Conservation (phyloP, 1,140 invertebrate species). For the Stegodyphus mimosarum region DNA sequence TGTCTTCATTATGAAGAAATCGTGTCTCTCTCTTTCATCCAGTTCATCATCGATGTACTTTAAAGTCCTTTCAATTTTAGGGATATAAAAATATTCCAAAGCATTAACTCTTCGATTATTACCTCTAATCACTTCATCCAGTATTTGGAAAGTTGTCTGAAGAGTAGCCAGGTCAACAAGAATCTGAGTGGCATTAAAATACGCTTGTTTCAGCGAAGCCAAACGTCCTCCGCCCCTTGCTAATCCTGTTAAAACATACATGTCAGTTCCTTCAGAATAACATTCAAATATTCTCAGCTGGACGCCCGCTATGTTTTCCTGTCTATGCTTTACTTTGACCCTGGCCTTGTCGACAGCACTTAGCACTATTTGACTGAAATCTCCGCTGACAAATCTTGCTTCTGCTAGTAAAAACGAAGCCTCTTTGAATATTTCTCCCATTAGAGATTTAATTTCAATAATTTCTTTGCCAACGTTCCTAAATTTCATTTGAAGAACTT, state of each 20-base stretch:
- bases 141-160: slow-evolving; percentile 94
- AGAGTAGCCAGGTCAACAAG: slow-evolving; percentile 92
- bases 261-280: not conserved
- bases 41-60: slow-evolving; percentile 97
- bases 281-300: slow-evolving; percentile 8
- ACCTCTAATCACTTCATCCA: slow-evolving; percentile 96
- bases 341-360: not conserved
- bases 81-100: slow-evolving; percentile 92
- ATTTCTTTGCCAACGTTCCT: slow-evolving; percentile 38
- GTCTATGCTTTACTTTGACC: slow-evolving; percentile 16
- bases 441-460: slow-evolving; percentile 15
- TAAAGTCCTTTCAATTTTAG: slow-evolving; percentile 89
- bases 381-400: slow-evolving; percentile 12
- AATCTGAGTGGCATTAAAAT: slow-evolving; percentile 79
- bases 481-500: slow-evolving; percentile 32
- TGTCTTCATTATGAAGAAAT: slow-evolving; percentile 81
- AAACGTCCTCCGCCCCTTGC: slow-evolving; percentile 29
- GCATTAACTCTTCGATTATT: slow-evolving; percentile 99
- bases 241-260: slow-evolving; percentile 18
- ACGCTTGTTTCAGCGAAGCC: slow-evolving; percentile 10
- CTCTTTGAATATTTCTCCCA: slow-evolving; percentile 37
- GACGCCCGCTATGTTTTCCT: slow-evolving; percentile 33
- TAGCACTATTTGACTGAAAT: slow-evolving; percentile 3
- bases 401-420: slow-evolving; percentile 22
- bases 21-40: slow-evolving; percentile 98